Evolutionary conservation across 2,888 invertebrate species (phyloP).

Genomic region (Ferrisia virgata): DNA sequence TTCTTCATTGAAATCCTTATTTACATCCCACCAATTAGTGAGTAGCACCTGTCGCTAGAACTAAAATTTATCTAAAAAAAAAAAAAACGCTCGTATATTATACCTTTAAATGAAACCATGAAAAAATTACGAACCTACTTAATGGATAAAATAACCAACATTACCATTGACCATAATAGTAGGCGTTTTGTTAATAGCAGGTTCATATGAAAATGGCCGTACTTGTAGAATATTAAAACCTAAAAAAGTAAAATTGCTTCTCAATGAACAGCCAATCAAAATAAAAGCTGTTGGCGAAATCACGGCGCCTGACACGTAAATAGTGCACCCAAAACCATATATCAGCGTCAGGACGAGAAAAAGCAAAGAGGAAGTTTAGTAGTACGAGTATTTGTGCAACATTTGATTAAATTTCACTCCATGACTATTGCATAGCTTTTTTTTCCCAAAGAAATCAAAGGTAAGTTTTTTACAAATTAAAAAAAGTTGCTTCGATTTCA

Average conservation of each 20-base stretch:
- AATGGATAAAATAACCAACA: background rate
- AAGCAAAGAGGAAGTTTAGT: slow-evolving; percentile 29
- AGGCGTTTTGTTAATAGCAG: background rate
- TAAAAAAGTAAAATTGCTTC: background rate
- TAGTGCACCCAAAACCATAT: slow-evolving; percentile 28
- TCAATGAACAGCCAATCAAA: slow-evolving; percentile 29
- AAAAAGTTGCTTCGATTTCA: too few relatives aligned
- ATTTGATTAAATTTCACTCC: background rate
- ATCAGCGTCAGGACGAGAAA: slow-evolving; percentile 35
- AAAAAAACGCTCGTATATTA: too few relatives aligned
- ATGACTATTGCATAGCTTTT: background rate
- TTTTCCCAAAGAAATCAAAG: background rate
- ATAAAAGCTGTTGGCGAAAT: slow-evolving; percentile 12
- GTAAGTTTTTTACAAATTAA: background rate
- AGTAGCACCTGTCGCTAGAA: too few relatives aligned
- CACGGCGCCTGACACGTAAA: slow-evolving; percentile 37
- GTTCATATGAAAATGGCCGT: background rate
- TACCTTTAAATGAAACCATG: background rate
- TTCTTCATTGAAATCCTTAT: too few relatives aligned
- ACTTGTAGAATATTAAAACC: background rate
- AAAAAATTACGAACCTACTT: background rate
- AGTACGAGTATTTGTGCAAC: slow-evolving; percentile 31
- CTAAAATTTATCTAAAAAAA: too few relatives aligned
- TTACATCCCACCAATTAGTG: too few relatives aligned
- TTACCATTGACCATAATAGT: background rate